Percentiles rank a stretch among this genome's conserved stretches.
Conservation (phyloP, 2,113 vertebrate genomes). For the Archilochus colubris region DNA sequence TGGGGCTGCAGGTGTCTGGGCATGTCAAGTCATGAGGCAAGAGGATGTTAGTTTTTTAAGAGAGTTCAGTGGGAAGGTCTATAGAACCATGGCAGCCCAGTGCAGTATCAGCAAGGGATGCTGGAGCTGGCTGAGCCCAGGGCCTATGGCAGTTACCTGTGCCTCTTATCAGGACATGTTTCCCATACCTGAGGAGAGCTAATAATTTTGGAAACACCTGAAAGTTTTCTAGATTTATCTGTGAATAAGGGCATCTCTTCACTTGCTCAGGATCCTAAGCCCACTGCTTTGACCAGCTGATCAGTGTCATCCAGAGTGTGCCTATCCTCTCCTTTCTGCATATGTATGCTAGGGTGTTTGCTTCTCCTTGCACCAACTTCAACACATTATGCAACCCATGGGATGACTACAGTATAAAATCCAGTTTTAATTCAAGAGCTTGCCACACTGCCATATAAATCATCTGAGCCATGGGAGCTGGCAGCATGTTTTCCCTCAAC, state of each 20-base stretch:
- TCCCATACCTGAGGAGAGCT: background rate
- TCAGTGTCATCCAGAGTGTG: background rate
- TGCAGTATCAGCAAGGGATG: background rate
- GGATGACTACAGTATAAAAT: background rate
- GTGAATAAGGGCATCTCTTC: background rate
- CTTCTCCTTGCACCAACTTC: background rate
- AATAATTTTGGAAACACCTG: background rate
- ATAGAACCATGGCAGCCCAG: background rate
- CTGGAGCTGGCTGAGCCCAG: background rate
- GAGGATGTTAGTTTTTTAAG: background rate
- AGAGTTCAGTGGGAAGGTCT: background rate
- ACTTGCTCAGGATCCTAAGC: background rate
- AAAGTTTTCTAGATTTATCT: background rate
- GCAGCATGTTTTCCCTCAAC: background rate
- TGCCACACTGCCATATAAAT: background rate
- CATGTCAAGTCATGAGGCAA: background rate
- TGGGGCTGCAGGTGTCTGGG: background rate
- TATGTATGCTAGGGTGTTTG: background rate
- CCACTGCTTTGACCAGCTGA: background rate
- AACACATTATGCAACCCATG: background rate
- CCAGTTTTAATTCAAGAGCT: background rate
- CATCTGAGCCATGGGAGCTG: background rate
- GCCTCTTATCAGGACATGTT: background rate
- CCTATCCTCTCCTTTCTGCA: background rate
- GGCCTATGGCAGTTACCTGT: background rate